Evolutionary conservation across 2,888 invertebrate genomes (phyloP), one percentile per base, ranked within the genome.

Genomic region (Drosophila vallismaia): DNA sequence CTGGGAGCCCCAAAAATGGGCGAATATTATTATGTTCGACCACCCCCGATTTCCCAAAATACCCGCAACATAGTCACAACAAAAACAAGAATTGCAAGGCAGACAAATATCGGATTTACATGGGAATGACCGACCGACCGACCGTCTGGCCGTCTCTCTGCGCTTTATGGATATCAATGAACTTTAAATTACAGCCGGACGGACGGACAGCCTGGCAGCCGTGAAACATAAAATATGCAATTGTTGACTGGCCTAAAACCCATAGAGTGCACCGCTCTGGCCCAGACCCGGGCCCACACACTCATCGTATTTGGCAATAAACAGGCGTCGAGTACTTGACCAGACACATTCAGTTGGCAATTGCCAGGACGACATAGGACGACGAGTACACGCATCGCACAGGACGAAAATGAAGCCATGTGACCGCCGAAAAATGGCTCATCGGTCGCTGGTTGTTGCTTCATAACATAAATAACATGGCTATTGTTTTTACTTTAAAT

Each of bases 131-230:
- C 40, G 40, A 19, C 40, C 14, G 40, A 14, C 40, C 3, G 19
- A 19, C 40, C 40, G 40, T 42, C 40, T 42, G 40, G 40, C 40
- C 3, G 19, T 42, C 49, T 51, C 49, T 31, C 70, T 81, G 87
- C 81, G 73, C 85, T 86, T 84, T 84, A 83, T 82, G 77, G 85
- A 77, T 85, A 87, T 84, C 82, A 87, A 84, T 84, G 84, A 87
- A 84, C 84, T 84, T 84, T 82, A 87, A 85, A 86, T 77, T 85
- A 75, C 77, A 63, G 66, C 45, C 71, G 36, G 50, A 40, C 19
- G 19, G 19, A 19, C 19, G 19, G 19, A 75, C 77, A 63, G 66
- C 45, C 71, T 29, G 50, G 40, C 69, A 74, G 57, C 45, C 57
- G 69, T 73, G 76, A 59, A 69, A 74, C 71, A 86, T 82, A 51